A percentile compares a stretch with the other conserved stretches of the same genome.
Conservation (phyloP, 2,888 invertebrate genomes). For the Agelastica alni region DNA sequence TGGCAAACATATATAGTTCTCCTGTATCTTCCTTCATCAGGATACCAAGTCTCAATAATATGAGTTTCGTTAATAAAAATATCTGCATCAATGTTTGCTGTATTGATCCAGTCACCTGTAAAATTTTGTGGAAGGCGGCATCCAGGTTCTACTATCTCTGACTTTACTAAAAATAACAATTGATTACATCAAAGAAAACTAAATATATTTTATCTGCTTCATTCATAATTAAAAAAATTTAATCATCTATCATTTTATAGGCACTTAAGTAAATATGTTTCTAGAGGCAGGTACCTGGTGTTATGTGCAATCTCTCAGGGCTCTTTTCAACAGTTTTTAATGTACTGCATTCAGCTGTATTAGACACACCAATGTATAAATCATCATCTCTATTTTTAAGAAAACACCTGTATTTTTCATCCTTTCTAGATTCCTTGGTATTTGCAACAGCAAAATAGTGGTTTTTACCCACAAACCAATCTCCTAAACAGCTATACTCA, state of each 20-base stretch:
- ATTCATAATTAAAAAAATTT: background rate
- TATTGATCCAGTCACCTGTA: constrained; percentile 94
- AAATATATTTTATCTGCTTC: background rate
- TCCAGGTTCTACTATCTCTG: constrained; percentile 87
- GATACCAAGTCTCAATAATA: constrained; percentile 93
- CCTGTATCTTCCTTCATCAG: constrained; percentile 86
- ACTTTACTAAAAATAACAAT: constrained; percentile 66
- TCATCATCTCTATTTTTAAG: constrained; percentile 93
- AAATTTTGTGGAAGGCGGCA: constrained; percentile 94
- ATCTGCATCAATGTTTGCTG: constrained; percentile 95
- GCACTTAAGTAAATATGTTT: background rate
- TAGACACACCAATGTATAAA: constrained; percentile 87
- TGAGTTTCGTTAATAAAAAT: constrained; percentile 94
- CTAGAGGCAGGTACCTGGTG: constrained; percentile 65
- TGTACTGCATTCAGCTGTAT: constrained; percentile 91
- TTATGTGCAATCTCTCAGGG: constrained; percentile 84
- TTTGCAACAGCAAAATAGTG: constrained; percentile 98
- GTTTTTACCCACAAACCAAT: constrained; percentile 95
- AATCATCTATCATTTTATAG: background rate
- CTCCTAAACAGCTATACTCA: constrained; percentile 90
- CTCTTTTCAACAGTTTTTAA: constrained; percentile 92
- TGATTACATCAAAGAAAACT: background rate
- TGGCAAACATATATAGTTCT: constrained; percentile 93
- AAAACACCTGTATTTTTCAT: constrained; percentile 94
- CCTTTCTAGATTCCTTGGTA: constrained; percentile 92